These are phyloP conservation scores for Fulica atra DNA, from an alignment of 2,113 vertebrate species.

Conservation along the genomic window DNA sequence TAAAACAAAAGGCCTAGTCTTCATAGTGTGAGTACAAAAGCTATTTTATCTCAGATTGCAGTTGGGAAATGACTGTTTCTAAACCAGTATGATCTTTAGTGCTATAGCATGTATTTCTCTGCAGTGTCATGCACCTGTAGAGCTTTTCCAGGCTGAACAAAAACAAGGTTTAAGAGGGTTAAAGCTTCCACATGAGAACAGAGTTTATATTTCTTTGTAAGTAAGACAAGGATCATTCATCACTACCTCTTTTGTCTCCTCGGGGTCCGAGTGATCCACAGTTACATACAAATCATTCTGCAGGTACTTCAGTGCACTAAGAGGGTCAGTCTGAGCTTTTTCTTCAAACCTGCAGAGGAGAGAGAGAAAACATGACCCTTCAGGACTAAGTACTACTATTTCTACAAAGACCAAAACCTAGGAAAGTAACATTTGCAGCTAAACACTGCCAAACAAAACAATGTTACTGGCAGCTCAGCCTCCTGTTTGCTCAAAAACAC, in stretches of 20 bases:
- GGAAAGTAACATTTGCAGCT: neutral
- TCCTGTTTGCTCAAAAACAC: rapidly evolving
- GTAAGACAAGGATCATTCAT: neutral
- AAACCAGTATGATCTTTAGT: neutral
- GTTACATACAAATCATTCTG: conserved; percentile 97
- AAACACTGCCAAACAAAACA: neutral
- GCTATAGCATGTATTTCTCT: rapidly evolving
- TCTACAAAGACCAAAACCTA: neutral
- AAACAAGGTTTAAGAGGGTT: neutral
- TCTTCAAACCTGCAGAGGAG: conserved; percentile 90
- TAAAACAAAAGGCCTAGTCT: conserved; percentile 46
- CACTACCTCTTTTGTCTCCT: conserved; percentile 96
- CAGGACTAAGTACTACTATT: neutral
- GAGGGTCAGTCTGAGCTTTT: conserved; percentile 93
- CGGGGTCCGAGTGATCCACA: conserved; percentile 95
- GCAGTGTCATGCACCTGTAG: neutral
- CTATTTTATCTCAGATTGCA: conserved; percentile 14
- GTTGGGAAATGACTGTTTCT: neutral
- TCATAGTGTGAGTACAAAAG: neutral
- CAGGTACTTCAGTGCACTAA: conserved; percentile 94
- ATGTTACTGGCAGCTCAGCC: neutral
- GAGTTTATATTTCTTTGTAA: neutral
- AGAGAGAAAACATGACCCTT: neutral
- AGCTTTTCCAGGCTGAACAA: neutral
- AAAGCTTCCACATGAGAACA: neutral